These are phyloP conservation scores for Pyrgus malvae DNA, from an alignment of 2,888 invertebrate genomes.

Conservation along the genomic window DNA sequence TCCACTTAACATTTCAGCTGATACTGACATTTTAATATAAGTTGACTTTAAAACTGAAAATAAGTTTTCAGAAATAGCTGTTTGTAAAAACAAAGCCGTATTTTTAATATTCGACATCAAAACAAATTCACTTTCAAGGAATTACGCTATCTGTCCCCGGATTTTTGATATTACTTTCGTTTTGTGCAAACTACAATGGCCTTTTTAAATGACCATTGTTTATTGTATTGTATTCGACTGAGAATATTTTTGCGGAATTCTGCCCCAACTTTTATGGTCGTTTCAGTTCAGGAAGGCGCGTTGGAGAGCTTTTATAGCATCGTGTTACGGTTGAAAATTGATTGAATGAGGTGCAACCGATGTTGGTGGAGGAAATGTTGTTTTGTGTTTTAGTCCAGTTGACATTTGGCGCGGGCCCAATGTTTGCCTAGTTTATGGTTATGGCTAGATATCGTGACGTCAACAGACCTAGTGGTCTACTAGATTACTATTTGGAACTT, in stretches of 20 bases:
- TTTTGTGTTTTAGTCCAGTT: constrained; percentile 25
- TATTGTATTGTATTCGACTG: constrained; percentile 29
- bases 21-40: no score
- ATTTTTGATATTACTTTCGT: constrained; percentile 26
- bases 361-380: constrained; percentile 20
- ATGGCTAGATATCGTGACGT: constrained; percentile 22
- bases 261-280: constrained; percentile 18
- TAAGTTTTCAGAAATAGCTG: neutral
- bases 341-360: constrained; percentile 11
- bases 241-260: constrained; percentile 28
- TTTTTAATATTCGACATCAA: constrained; percentile 8
- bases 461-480: constrained; percentile 22
- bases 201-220: constrained; percentile 27
- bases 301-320: neutral
- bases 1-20: no score
- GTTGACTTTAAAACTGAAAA: neutral
- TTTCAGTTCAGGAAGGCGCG: constrained; percentile 11
- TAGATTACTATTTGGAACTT: constrained; percentile 20
- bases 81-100: neutral
- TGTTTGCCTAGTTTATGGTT: constrained; percentile 28
- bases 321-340: constrained; percentile 18
- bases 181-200: constrained; percentile 25
- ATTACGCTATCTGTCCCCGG: constrained; percentile 15
- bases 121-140: constrained; percentile 13
- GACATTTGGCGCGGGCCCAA: constrained; percentile 27